Evolutionary conservation across 2,113 vertebrate genomes (phyloP), one percentile per base, ranked within the genome.

Genomic region (Psittacus erithacus): DNA sequence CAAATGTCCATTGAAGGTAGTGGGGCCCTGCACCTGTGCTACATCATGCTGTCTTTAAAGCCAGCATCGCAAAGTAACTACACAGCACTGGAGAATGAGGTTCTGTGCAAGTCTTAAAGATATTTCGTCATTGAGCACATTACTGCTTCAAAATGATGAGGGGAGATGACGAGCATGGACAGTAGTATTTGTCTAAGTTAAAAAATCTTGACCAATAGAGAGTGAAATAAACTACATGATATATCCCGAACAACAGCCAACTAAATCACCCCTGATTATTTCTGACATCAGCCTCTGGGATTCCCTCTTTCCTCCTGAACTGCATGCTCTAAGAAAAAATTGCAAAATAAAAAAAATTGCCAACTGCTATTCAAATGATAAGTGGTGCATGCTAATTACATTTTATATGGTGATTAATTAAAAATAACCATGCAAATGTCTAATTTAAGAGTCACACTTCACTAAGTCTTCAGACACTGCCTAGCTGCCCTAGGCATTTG

Each of bases 371-470:
- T 97, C 75, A 96, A 92, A 96, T 80, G 90, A 91, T 96, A 97
- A 97, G 86, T 94, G 79, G 63, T 95, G 76, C 81, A 85, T 97
- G 89, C 76, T 97, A 97, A 97, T 97, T 95, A 87, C 49, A 89
- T 95, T 97, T 93, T 95, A 77, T 95, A 86, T 93, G 87, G 76
- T 90, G 96, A 98, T 97, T 97, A 97, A 97, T 97, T 97, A 97
- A 98, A 97, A 96, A 96, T 96, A 93, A 64, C 82, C 88, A 76
- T 96, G 77, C 59, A 96, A 93, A 96, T 90, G 85, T 85, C 84
- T 96, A 95, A 96, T 96, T 86, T 94, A 94, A 88, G 94, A 97
- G 92, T 97, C 47, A 77, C 65, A 53, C 80, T 95, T 86, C 90
- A 88, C 53, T 46, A 74, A 93, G 81, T 92, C 95, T 97, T 97